Base-by-base conservation (phyloP, 2,113 vertebrate genomes). In the Salvelinus sp. region DNA sequence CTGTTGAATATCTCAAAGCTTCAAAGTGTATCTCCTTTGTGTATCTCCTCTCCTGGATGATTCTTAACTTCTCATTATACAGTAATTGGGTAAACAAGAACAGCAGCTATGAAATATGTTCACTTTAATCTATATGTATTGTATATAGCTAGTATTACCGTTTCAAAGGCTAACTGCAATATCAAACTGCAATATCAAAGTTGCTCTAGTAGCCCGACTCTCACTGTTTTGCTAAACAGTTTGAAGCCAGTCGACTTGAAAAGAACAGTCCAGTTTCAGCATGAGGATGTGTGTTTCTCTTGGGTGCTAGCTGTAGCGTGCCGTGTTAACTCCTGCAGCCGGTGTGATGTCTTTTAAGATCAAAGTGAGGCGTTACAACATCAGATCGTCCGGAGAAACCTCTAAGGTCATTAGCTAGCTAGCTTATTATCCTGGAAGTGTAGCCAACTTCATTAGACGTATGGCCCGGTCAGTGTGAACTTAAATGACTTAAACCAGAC, bases 281-380 rank as follows among this genome's bases (percentile, higher is more conserved):
- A 63, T 9, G 9, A 9, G 25, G 18, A 1, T 13, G 12, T 70
- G 71, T 3, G 65, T 71, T 73, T 6, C 64, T 62, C 30, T 76
- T 80, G 76, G 81, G 70, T 81, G 1, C 50, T 0, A 69, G 18
- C 3, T 50, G 20, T 27, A 33, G 60, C 5, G 58, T 58, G 57
- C 47, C 25, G 38, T 58, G 48, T 23, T 27, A 74, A 85, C 74
- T 60, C 30, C 63, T 3, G 68, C 81, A 81, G 76, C 73, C 78
- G 71, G 65, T 73, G 63, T 79, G 69, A 28, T 44, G 4, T 25
- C 68, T 12, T 44, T 44, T 44, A 69, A 33, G 38, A 69, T 14
- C 16, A 57, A 18, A 57, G 16, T 18, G 10, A 64, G 10, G 14
- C 28, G 54, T 20, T 14, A 18, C 14, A 18, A 57, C 54, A 5